phyloP scores from a whole-genome alignment of 2,797 vertebrate species.

The Vespertilio murinus region DNA sequence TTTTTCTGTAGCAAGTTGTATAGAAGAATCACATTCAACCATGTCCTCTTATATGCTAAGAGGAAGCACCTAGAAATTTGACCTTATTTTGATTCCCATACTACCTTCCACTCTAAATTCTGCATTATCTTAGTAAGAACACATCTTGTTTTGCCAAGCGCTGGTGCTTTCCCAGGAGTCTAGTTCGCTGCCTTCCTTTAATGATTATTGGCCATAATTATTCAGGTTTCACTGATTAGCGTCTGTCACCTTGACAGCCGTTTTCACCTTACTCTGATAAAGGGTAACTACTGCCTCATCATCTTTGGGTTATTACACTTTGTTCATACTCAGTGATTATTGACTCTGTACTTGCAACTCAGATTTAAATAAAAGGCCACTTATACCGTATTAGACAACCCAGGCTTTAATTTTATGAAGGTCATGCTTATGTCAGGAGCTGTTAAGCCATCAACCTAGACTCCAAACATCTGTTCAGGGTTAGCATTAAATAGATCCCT shows the following conservation, averaged over 20 bases:
- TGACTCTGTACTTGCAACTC: conserved; percentile 66
- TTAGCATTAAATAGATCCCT: conserved; percentile 30
- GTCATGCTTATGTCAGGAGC: conserved; percentile 70
- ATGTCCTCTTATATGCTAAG: neutral
- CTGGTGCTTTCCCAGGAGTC: conserved; percentile 61
- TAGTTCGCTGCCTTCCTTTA: conserved; percentile 61
- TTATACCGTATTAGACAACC: conserved; percentile 70
- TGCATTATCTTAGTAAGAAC: conserved; percentile 50
- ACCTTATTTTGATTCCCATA: conserved; percentile 30
- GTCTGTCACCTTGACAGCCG: conserved; percentile 68
- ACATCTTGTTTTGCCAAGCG: conserved; percentile 54
- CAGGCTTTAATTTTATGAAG: conserved; percentile 73
- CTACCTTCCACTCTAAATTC: neutral
- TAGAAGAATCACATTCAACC: neutral
- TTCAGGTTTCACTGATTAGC: conserved; percentile 72
- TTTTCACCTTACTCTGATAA: conserved; percentile 75
- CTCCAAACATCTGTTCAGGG: conserved; percentile 68
- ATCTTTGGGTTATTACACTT: conserved; percentile 76
- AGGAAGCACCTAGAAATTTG: neutral
- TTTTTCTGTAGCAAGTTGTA: neutral
- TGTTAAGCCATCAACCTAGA: conserved; percentile 62
- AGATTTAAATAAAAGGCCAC: conserved; percentile 77
- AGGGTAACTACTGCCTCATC: conserved; percentile 74
- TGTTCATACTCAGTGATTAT: conserved; percentile 74
- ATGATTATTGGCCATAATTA: conserved; percentile 76